Conservation (phyloP, 2,888 invertebrate species). For the Ennomos quercinarius region DNA sequence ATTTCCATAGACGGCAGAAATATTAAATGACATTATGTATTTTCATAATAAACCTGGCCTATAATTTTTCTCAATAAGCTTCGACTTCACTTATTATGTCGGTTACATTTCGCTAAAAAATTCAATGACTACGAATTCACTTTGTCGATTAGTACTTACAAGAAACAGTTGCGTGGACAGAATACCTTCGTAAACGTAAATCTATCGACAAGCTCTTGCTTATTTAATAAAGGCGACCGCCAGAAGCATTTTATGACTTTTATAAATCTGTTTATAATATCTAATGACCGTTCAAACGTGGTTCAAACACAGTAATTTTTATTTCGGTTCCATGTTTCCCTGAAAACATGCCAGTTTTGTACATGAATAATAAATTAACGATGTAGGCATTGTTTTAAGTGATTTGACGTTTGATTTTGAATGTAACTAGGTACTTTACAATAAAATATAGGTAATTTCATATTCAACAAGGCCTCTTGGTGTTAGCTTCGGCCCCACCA, state of each 20-base stretch:
- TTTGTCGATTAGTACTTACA: too few species aligned
- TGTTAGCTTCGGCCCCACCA: too few species aligned
- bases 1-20: too few species aligned
- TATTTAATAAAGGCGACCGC: slow-evolving; percentile 18
- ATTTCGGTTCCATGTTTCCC: slow-evolving; percentile 50
- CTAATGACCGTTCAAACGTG: slow-evolving; percentile 45
- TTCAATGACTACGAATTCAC: too few species aligned
- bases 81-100: too few species aligned
- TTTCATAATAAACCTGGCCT: too few species aligned
- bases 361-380: slow-evolving; percentile 72
- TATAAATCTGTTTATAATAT: slow-evolving; percentile 40
- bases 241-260: slow-evolving; percentile 20
- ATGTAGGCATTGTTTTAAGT: slow-evolving; percentile 44
- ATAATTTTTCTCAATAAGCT: neutral
- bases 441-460: too few species aligned
- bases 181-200: neutral
- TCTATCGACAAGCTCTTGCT: slow-evolving; percentile 6
- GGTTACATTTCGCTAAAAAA: too few species aligned
- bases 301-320: slow-evolving; percentile 52
- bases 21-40: too few species aligned
- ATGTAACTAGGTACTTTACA: too few species aligned
- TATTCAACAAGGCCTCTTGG: too few species aligned
- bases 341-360: slow-evolving; percentile 49
- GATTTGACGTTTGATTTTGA: slow-evolving; percentile 31
- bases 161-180: too few species aligned